phyloP scores from a whole-genome alignment of 2,888 invertebrate species.

The Nomada ruficornis region DNA sequence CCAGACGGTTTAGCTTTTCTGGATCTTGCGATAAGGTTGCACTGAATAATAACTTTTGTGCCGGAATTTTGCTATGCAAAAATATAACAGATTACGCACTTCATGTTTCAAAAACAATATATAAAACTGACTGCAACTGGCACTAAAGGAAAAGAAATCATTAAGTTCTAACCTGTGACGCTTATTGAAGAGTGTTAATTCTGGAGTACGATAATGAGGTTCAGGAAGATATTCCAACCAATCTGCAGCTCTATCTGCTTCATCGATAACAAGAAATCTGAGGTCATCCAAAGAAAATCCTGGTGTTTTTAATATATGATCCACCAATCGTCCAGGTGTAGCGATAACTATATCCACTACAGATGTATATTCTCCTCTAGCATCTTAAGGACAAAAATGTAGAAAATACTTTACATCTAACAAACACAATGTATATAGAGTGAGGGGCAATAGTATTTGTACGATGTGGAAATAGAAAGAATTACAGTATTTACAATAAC shows the following conservation, averaged over 20 bases:
- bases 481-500: no score
- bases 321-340: constrained; percentile 96
- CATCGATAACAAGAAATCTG: constrained; percentile 95
- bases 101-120: not conserved
- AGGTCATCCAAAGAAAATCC: constrained; percentile 90
- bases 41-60: constrained; percentile 98
- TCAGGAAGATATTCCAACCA: constrained; percentile 90
- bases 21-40: constrained; percentile 99
- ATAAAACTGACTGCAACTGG: not conserved
- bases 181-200: constrained; percentile 85
- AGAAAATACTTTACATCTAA: not conserved
- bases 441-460: no score
- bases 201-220: constrained; percentile 83
- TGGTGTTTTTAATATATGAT: constrained; percentile 94
- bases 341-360: constrained; percentile 94
- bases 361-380: constrained; percentile 84
- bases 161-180: constrained; percentile 63
- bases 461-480: no score
- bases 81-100: constrained; percentile 12
- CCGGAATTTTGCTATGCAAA: constrained; percentile 84
- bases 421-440: constrained; percentile 30
- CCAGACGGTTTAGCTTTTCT: constrained; percentile 95
- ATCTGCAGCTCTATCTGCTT: constrained; percentile 98
- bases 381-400: constrained; percentile 62
- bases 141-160: not conserved